Evolutionary conservation across 1,140 invertebrate genomes (phyloP).

Genomic region (Cydia splendana): DNA sequence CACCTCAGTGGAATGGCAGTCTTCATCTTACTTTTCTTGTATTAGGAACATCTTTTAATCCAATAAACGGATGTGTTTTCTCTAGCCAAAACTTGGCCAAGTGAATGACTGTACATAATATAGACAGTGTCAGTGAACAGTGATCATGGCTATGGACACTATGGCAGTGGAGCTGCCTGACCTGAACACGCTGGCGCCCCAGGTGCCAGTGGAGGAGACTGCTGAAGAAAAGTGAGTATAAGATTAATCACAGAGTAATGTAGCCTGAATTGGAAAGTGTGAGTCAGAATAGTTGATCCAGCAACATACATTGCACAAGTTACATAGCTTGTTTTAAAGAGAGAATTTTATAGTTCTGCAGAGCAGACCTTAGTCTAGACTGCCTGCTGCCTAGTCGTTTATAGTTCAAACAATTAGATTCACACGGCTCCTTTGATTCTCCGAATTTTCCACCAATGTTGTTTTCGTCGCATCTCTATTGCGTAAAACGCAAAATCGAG

Average conservation of each 20-base stretch:
- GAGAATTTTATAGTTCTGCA: neutral
- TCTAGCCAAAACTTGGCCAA: neutral
- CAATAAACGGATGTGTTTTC: neutral
- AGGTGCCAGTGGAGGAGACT: constrained; percentile 66
- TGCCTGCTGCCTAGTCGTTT: neutral
- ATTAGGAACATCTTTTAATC: neutral
- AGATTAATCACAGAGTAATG: neutral
- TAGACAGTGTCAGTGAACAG: constrained; percentile 42
- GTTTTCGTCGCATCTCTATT: constrained; percentile 14
- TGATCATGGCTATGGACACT: constrained; percentile 77
- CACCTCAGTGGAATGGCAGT: too few relatives aligned
- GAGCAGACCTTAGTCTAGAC: neutral
- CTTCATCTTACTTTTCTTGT: neutral
- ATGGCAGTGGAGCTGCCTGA: constrained; percentile 78
- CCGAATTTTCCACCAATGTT: neutral
- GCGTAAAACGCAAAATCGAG: constrained; percentile 2
- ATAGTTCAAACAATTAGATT: constrained; percentile 2
- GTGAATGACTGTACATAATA: constrained; percentile 27
- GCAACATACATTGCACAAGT: neutral
- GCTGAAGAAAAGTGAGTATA: constrained; percentile 75
- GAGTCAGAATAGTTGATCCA: too few relatives aligned
- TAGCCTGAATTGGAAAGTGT: too few relatives aligned
- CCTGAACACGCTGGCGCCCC: constrained; percentile 60
- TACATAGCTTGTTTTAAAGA: too few relatives aligned
- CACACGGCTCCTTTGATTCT: neutral